Evolutionary conservation across 2,888 invertebrate species (phyloP).

Genomic region (Sericinus montela): DNA sequence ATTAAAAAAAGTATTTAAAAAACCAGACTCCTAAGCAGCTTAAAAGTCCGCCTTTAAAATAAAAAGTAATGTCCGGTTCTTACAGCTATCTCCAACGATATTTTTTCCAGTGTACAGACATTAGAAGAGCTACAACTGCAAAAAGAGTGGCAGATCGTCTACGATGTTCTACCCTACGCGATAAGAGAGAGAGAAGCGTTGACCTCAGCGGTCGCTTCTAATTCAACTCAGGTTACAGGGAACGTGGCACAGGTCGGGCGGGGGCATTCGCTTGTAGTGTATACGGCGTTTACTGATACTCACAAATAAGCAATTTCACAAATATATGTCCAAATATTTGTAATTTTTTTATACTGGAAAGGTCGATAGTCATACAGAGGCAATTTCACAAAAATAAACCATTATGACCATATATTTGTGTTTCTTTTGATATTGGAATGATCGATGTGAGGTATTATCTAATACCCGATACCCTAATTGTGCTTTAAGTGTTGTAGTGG

Average conservation of each 20-base stretch:
- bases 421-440: too few species aligned
- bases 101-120: conserved; percentile 43
- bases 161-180: conserved; percentile 41
- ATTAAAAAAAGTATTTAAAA: too few species aligned
- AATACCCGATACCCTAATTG: too few species aligned
- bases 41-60: too few species aligned
- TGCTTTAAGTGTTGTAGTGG: too few species aligned
- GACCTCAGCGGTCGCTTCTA: not conserved
- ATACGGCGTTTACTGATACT: conserved; percentile 35
- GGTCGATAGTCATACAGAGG: too few species aligned
- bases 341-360: too few species aligned
- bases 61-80: too few species aligned
- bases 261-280: conserved; percentile 43
- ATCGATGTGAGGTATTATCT: too few species aligned
- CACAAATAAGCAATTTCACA: conserved; percentile 15
- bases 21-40: too few species aligned
- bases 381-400: not conserved
- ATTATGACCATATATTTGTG: too few species aligned
- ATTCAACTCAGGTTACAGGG: not conserved
- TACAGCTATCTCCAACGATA: too few species aligned
- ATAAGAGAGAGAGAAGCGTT: conserved; percentile 25
- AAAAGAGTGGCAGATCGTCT: conserved; percentile 60
- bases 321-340: not conserved
- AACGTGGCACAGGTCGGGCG: not conserved
- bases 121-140: conserved; percentile 49